phyloP scores from a whole-genome alignment of 2,797 vertebrate species.

The Sebastes iracundus region DNA sequence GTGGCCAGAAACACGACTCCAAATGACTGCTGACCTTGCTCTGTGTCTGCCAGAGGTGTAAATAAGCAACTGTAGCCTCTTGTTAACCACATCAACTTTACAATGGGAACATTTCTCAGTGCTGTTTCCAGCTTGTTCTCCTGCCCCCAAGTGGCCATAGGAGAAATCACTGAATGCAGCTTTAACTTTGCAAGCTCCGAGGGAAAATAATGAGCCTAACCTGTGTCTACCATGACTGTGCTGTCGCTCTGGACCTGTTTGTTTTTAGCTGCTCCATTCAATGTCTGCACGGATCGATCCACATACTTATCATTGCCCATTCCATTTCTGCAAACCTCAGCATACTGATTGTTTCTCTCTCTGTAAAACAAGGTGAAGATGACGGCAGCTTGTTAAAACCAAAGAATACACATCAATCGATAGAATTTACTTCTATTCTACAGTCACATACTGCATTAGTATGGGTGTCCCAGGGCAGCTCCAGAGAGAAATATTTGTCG shows the following conservation, averaged over 20 bases:
- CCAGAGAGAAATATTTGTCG: not conserved
- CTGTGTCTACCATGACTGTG: conserved; percentile 81
- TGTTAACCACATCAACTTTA: not conserved
- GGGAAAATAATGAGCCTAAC: conserved; percentile 61
- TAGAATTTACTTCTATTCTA: not conserved
- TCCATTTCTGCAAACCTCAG: conserved; percentile 81
- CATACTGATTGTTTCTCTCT: conserved; percentile 79
- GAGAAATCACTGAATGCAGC: not conserved
- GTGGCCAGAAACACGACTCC: no score
- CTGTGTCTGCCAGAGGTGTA: not conserved
- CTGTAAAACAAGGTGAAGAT: conserved; percentile 62
- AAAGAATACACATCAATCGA: not conserved
- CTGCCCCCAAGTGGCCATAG: not conserved
- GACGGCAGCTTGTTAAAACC: not conserved
- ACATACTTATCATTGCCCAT: conserved; percentile 82
- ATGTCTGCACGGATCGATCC: conserved; percentile 87
- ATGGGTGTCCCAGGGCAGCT: not conserved
- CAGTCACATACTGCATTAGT: not conserved
- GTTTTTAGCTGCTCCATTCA: conserved; percentile 83
- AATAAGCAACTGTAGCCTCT: not conserved
- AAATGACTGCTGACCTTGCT: not conserved
- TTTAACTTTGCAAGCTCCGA: not conserved
- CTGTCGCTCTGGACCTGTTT: conserved; percentile 88
- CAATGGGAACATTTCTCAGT: not conserved
- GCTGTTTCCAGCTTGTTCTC: not conserved